phyloP scores from a whole-genome alignment of 1,140 invertebrate genomes.

The Paraescarpia echinospica region DNA sequence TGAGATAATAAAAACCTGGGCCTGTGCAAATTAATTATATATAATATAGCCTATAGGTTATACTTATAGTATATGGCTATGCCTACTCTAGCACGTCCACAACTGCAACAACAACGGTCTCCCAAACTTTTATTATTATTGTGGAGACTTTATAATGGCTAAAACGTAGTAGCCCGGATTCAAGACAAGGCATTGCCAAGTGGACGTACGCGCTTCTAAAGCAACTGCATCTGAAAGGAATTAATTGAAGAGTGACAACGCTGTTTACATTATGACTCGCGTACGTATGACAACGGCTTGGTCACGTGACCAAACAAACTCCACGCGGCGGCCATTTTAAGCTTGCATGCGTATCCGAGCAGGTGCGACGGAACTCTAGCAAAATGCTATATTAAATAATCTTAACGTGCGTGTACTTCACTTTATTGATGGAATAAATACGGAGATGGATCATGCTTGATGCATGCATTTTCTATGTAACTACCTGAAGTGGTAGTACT shows the following conservation, averaged over 20 bases:
- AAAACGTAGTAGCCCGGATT: too few species aligned
- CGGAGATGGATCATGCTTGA: background rate
- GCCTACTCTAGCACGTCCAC: too few species aligned
- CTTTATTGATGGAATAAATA: background rate
- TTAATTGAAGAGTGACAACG: background rate
- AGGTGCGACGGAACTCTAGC: background rate
- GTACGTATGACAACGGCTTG: background rate
- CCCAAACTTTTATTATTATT: too few species aligned
- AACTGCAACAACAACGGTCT: too few species aligned
- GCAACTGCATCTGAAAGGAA: too few species aligned
- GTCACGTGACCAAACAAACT: slow-evolving; percentile 4
- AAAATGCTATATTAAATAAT: background rate
- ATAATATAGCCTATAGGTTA: too few species aligned
- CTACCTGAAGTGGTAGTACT: background rate
- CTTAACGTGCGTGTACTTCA: background rate
- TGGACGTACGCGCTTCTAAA: too few species aligned
- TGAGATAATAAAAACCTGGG: too few species aligned
- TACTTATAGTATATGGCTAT: too few species aligned
- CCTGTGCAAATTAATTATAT: too few species aligned
- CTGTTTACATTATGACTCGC: background rate
- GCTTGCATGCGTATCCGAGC: background rate
- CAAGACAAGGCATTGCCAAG: too few species aligned
- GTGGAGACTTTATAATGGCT: too few species aligned
- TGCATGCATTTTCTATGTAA: background rate
- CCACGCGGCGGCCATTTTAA: background rate